Evolutionary conservation across 2,888 invertebrate species (phyloP).

Genomic region (Chelonus formosanus): DNA sequence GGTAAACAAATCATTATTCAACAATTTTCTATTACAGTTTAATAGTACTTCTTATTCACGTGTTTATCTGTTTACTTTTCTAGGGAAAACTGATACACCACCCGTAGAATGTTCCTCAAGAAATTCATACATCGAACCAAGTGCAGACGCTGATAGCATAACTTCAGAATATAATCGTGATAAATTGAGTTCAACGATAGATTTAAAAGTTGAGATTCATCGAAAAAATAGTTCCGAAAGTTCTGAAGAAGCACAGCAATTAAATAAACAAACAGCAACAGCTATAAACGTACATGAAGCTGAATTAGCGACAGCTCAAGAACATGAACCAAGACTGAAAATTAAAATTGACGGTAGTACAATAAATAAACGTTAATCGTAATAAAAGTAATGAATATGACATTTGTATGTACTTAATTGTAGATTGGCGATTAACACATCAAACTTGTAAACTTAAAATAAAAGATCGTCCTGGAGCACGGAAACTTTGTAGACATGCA

Average conservation of each 20-base stretch:
- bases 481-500: constrained; percentile 57
- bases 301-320: constrained; percentile 49
- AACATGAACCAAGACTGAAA: constrained; percentile 48
- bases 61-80: background rate
- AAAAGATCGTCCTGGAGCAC: constrained; percentile 50
- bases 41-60: background rate
- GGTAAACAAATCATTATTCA: constrained; percentile 45
- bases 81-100: constrained; percentile 64
- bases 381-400: too few relatives aligned
- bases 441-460: constrained; percentile 54
- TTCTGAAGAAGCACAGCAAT: constrained; percentile 74
- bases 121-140: constrained; percentile 65
- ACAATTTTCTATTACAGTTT: background rate
- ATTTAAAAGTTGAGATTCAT: constrained; percentile 93
- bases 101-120: constrained; percentile 69
- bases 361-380: too few relatives aligned
- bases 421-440: constrained; percentile 52
- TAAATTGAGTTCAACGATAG: constrained; percentile 67
- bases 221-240: constrained; percentile 91
- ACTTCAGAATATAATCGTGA: constrained; percentile 62
- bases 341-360: constrained; percentile 52
- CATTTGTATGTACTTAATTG: constrained; percentile 7
- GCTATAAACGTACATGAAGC: constrained; percentile 54
- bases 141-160: constrained; percentile 63
- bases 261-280: constrained; percentile 53